These are phyloP conservation scores for Musca domestica DNA, from an alignment of 1,140 invertebrate genomes.

Conservation along the genomic window DNA sequence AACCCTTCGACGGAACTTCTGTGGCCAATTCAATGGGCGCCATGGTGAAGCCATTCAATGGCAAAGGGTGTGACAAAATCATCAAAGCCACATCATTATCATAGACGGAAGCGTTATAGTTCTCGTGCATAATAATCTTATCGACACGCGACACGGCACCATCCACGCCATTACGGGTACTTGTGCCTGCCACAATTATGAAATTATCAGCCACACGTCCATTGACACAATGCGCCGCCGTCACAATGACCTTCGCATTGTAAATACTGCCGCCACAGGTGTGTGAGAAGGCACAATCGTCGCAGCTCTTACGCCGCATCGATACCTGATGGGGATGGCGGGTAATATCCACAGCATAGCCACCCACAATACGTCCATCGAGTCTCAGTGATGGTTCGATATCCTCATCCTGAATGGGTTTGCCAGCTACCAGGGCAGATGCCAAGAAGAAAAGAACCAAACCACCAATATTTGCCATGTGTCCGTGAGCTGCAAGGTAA, in stretches of 20 bases:
- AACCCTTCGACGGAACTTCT: constrained; percentile 26
- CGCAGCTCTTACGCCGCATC: constrained; percentile 34
- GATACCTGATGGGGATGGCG: constrained; percentile 43
- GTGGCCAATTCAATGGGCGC: constrained; percentile 28
- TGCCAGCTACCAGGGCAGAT: too few species aligned
- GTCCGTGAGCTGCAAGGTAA: too few species aligned
- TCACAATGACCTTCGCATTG: constrained; percentile 57
- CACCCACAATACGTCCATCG: constrained; percentile 43
- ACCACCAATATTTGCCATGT: too few species aligned
- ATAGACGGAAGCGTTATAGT: neutral
- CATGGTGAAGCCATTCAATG: constrained; percentile 27
- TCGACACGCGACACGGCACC: neutral
- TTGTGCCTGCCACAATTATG: constrained; percentile 41
- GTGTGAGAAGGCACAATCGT: constrained; percentile 47
- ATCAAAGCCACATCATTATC: constrained; percentile 23
- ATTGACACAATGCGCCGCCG: constrained; percentile 61
- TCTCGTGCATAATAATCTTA: constrained; percentile 7
- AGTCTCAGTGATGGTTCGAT: neutral
- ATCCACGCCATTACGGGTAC: constrained; percentile 29
- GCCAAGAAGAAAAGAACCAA: too few species aligned
- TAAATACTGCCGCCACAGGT: constrained; percentile 61
- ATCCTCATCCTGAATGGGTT: neutral
- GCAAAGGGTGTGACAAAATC: constrained; percentile 28
- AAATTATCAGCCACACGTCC: constrained; percentile 34
- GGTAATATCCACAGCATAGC: constrained; percentile 31